Conservation (phyloP, 2,113 vertebrate species). For the Ameiurus melas region DNA sequence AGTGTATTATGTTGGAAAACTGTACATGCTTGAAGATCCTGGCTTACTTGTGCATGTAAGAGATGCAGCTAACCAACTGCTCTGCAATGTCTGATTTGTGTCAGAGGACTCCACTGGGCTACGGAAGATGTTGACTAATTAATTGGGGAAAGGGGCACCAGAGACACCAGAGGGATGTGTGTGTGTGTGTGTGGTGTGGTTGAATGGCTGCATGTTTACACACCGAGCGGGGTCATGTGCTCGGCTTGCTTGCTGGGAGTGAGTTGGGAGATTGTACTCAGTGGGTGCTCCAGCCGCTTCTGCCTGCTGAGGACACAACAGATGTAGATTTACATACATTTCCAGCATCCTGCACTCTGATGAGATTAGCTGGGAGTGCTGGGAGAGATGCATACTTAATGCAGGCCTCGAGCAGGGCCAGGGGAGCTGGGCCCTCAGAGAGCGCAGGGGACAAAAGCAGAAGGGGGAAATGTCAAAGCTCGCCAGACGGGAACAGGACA, state of each 20-base stretch:
- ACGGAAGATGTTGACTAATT: constrained; percentile 47
- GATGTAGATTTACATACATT: constrained; percentile 92
- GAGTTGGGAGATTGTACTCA: constrained; percentile 68
- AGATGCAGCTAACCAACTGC: constrained; percentile 15
- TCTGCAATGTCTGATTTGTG: constrained; percentile 32
- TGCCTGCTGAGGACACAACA: constrained; percentile 83
- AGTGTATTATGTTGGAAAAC: not conserved
- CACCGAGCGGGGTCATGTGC: constrained; percentile 60
- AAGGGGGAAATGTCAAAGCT: constrained; percentile 75
- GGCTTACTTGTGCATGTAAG: constrained; percentile 26
- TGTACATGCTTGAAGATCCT: not conserved
- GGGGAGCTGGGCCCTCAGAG: constrained; percentile 72
- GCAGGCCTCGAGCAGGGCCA: constrained; percentile 82
- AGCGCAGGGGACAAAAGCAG: constrained; percentile 70
- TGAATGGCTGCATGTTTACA: constrained; percentile 42
- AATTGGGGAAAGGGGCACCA: constrained; percentile 44
- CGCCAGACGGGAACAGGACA: constrained; percentile 74
- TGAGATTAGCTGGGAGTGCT: constrained; percentile 82
- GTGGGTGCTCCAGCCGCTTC: constrained; percentile 81
- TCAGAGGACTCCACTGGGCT: constrained; percentile 41
- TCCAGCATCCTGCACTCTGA: constrained; percentile 82
- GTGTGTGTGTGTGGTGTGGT: constrained; percentile 8
- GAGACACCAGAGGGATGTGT: constrained; percentile 20
- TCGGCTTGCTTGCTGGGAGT: constrained; percentile 71
- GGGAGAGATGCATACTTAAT: constrained; percentile 87